Evolutionary conservation across 2,113 vertebrate genomes (phyloP), one percentile per base, ranked within the genome.

Genomic region (Caranx melampygus): DNA sequence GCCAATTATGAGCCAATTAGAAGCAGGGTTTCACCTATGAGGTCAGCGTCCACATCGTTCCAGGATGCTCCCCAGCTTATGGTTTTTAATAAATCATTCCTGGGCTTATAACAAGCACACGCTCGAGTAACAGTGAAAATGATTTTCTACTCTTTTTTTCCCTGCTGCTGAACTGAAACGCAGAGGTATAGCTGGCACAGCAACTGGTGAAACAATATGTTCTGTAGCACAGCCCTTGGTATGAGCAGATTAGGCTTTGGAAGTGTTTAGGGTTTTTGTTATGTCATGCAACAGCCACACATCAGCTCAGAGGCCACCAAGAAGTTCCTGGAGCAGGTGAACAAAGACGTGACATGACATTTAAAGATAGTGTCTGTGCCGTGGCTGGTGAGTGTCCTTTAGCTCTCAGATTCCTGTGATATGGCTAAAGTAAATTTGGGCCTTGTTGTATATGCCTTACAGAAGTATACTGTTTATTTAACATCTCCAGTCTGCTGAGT

Each of bases 401-500:
- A 86, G 89, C 92, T 88, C 92, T 82, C 90, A 92, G 91, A 93
- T 94, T 93, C 94, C 92, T 91, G 92, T 87, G 92, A 95, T 94
- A 93, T 82, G 84, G 90, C 91, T 95, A 93, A 95, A 95, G 95
- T 95, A 95, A 95, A 95, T 94, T 83, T 87, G 74, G 87, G 82
- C 86, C 91, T 93, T 92, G 93, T 94, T 95, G 94, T 95, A 95
- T 94, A 95, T 92, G 92, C 90, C 90, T 93, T 68, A 93, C 88
- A 91, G 85, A 91, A 94, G 93, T 92, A 94, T 93, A 92, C 85
- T 95, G 95, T 95, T 95, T 95, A 95, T 95, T 95, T 95, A 93
- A 95, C 92, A 94, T 92, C 88, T 78, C 87, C 89, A 90, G 86
- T n/a, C 82, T 88, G 82, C 88, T 93, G 94, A 95, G 90, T 95